Base-by-base conservation (phyloP, 2,888 invertebrate species). In the Drosophila gaucha region DNA sequence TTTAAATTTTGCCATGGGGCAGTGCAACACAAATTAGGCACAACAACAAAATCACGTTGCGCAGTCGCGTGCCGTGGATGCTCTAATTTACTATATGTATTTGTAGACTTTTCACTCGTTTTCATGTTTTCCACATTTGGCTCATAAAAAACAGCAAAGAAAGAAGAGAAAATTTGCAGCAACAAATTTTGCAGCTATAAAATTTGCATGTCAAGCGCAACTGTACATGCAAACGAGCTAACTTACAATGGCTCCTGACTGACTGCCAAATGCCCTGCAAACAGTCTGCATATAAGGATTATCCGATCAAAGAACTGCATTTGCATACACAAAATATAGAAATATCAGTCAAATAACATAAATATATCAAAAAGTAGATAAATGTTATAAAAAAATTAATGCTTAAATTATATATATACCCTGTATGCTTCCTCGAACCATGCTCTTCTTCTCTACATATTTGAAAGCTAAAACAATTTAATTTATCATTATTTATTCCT, bases 151-250 rank as follows among this genome's bases (percentile, higher is more conserved):
- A 24, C 6, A 26, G 26, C 3, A 22, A 20, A 39, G 4, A 12
- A 8, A 6, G 18, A 49, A 49, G 20, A 31, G 28, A 50, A 57
- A 72, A 78, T 78, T 78, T 80, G 77, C 78, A 79, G 44, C 44
- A 12, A 28, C 31, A 47, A 41, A 41, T 41, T 41, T 41, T 30
- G 33, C 46, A 74, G 16, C 57, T 38, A 35, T 60, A 54, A 57
- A 72, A 78, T 78, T 78, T 78, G 77, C 78, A 83, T 83, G 78
- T 68, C 67, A 76, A 83, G 67, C 73, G 56, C 43, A 46, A 54
- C 49, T 44, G 44, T 43, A 36, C 44, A 59, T 63, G 38, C 18
- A 14, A 43, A 39, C 41, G 46, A 55, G 44, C 18, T 28, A n/a
- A 1, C 16, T 9, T 8, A 8, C 18, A 28, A 35, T 10, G 12